These are phyloP conservation scores for Rhizoglyphus robini DNA, from an alignment of 1,140 invertebrate species.

Conservation along the genomic window DNA sequence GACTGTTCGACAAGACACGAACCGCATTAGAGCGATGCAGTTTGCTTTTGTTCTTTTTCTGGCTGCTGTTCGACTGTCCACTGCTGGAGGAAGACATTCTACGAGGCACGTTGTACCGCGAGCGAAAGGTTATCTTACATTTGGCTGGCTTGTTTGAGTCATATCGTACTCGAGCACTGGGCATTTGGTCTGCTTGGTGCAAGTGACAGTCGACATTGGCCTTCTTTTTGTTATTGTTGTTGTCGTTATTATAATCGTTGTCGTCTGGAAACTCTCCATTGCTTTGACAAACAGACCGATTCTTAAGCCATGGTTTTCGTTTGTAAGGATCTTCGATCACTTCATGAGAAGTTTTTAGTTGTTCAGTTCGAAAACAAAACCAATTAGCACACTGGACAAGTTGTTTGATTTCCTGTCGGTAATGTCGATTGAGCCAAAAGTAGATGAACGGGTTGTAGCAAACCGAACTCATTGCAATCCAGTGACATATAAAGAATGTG, in stretches of 20 bases:
- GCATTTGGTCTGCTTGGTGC: neutral
- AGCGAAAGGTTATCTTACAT: neutral
- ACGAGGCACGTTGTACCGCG: neutral
- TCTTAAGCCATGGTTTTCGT: neutral
- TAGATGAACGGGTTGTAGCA: conserved; percentile 87
- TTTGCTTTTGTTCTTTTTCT: neutral
- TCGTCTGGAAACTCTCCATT: neutral
- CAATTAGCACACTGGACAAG: neutral
- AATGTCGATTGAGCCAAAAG: conserved; percentile 61
- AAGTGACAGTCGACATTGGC: neutral
- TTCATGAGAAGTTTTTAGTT: neutral
- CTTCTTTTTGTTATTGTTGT: neutral
- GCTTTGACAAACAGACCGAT: neutral
- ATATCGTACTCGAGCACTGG: neutral
- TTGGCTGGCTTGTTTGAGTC: neutral
- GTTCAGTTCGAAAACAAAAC: neutral
- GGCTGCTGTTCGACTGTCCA: neutral
- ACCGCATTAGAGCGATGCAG: neutral
- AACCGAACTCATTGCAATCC: conserved; percentile 53
- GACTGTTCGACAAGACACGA: neutral
- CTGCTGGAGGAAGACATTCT: neutral
- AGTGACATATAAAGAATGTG: conserved; percentile 33
- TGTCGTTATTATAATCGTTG: too few species aligned
- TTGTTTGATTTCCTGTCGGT: conserved; percentile 11
- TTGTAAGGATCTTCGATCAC: neutral